Percentiles rank a stretch among this genome's conserved stretches.
These are phyloP conservation scores for Leucania comma DNA, from an alignment of 2,888 invertebrate species.

Conservation along the genomic window DNA sequence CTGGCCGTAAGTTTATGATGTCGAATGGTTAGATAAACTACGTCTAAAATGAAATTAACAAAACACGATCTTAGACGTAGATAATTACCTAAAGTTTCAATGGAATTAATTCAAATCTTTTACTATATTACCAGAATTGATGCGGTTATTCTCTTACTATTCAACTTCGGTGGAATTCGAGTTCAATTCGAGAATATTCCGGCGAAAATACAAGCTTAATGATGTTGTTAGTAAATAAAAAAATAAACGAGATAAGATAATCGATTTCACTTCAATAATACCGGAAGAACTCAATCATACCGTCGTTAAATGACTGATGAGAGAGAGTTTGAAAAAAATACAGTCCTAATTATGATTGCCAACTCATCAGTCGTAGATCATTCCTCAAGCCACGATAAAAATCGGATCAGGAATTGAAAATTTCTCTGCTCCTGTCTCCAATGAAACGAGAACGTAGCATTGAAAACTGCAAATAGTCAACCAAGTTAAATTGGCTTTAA, in stretches of 20 bases:
- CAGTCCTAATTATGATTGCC: constrained; percentile 19
- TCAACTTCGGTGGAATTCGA: too few species aligned
- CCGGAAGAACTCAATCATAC: background rate
- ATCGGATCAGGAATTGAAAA: constrained; percentile 50
- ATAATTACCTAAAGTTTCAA: too few species aligned
- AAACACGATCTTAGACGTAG: too few species aligned
- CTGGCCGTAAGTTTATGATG: too few species aligned
- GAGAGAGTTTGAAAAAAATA: background rate
- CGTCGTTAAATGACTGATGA: constrained; percentile 9
- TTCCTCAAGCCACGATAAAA: constrained; percentile 29
- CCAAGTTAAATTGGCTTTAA: constrained; percentile 76
- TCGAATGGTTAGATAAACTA: too few species aligned
- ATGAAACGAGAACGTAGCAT: constrained; percentile 57
- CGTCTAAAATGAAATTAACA: too few species aligned
- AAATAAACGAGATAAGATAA: background rate
- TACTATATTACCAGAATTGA: too few species aligned
- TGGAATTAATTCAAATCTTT: too few species aligned
- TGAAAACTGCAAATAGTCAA: constrained; percentile 66
- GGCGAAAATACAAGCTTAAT: background rate
- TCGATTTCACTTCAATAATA: background rate
- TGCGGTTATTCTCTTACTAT: too few species aligned
- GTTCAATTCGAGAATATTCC: too few species aligned
- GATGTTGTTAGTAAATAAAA: background rate
- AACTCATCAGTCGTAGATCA: constrained; percentile 23
- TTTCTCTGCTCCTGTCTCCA: constrained; percentile 39